Evolutionary conservation across 2,113 vertebrate species (phyloP).

Genomic region (Grammomys dolichurus): DNA sequence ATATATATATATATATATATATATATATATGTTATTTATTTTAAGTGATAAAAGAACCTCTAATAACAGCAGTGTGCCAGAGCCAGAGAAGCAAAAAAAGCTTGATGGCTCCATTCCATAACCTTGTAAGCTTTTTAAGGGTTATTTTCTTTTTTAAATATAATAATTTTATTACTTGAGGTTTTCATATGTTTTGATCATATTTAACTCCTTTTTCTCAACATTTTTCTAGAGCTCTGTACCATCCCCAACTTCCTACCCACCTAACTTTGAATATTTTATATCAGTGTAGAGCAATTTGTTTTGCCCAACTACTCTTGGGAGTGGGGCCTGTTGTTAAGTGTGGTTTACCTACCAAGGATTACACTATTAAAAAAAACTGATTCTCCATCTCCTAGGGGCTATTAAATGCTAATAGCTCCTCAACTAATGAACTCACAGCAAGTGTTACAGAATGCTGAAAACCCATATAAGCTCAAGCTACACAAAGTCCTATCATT

Average conservation of each 20-base stretch:
- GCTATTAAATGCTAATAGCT: neutral
- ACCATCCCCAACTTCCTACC: neutral
- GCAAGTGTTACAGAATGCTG: neutral
- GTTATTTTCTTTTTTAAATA: neutral
- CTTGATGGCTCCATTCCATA: neutral
- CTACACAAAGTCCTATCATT: neutral
- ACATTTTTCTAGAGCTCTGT: neutral
- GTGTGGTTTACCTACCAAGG: neutral
- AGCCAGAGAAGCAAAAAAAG: neutral
- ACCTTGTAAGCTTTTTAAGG: neutral
- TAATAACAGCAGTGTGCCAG: neutral
- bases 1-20: no score
- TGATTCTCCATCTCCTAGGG: neutral
- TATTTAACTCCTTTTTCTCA: neutral
- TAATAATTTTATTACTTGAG: neutral
- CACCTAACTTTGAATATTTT: neutral
- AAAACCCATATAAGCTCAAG: neutral
- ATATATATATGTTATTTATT: neutral
- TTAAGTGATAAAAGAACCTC: neutral
- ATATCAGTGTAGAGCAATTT: neutral
- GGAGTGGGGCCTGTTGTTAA: neutral
- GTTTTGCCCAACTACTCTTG: neutral
- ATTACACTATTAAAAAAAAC: neutral
- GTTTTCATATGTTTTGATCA: neutral
- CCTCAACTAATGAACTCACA: neutral